Conservation (phyloP, 2,888 invertebrate genomes). For the Apantesis nais region DNA sequence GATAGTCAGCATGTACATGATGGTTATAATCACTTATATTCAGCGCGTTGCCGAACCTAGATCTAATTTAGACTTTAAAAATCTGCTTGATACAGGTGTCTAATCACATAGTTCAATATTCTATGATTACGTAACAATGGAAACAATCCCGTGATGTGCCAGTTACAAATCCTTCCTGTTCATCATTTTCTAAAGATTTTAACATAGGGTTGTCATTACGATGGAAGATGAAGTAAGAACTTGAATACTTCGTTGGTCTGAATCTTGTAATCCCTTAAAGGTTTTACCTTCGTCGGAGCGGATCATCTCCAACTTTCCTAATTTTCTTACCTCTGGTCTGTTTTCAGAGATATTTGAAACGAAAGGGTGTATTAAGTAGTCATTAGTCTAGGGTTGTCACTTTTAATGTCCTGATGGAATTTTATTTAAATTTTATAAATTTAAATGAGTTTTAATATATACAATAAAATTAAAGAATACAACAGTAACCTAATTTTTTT, state of each 20-base stretch:
- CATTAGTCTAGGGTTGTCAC: conserved; percentile 25
- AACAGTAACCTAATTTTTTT: too few relatives aligned
- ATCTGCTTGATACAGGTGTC: background rate
- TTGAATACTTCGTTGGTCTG: background rate
- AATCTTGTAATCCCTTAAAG: conserved; percentile 27
- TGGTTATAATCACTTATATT: background rate
- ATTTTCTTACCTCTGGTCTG: conserved; percentile 26
- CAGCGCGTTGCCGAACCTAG: background rate
- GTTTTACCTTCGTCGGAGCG: conserved; percentile 8
- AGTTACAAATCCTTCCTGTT: background rate
- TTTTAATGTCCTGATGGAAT: background rate
- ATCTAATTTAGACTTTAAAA: background rate
- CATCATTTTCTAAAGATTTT: background rate
- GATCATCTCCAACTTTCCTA: conserved; percentile 25
- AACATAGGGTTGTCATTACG: background rate
- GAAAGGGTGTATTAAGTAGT: conserved; percentile 16
- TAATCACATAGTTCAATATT: background rate
- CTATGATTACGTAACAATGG: too few relatives aligned
- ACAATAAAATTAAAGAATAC: too few relatives aligned
- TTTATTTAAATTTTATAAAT: too few relatives aligned
- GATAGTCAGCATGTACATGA: too few relatives aligned
- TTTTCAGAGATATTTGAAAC: conserved; percentile 28
- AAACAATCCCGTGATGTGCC: background rate
- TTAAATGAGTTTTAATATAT: too few relatives aligned
- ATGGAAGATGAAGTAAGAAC: background rate